These are phyloP conservation scores for Spinibarbus caldwelli DNA, from an alignment of 2,797 vertebrate species.

Conservation along the genomic window DNA sequence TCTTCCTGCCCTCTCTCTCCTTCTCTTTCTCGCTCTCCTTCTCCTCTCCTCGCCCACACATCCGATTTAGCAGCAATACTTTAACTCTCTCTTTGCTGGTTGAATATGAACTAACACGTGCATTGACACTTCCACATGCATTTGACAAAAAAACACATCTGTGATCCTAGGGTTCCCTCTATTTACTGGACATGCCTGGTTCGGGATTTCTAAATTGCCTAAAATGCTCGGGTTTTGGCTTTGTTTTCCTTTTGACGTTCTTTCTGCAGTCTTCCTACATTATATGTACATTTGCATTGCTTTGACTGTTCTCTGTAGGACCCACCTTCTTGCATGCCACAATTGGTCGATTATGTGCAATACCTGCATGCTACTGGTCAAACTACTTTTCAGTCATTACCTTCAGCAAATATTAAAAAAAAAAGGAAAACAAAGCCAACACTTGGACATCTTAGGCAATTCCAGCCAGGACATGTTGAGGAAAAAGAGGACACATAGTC, in stretches of 20 bases:
- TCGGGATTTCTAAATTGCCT: not conserved
- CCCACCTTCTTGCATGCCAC: not conserved
- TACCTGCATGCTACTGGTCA: not conserved
- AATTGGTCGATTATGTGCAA: not conserved
- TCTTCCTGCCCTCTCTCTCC: slow-evolving; percentile 65
- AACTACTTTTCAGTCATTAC: not conserved
- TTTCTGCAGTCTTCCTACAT: not conserved
- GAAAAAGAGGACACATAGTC: not conserved
- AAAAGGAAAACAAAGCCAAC: not conserved
- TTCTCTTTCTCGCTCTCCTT: slow-evolving; percentile 57
- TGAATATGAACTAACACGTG: too few species aligned
- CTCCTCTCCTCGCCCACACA: slow-evolving; percentile 77
- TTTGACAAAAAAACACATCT: not conserved
- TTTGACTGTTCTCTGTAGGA: not conserved
- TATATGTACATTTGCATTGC: not conserved
- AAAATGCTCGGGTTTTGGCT: not conserved
- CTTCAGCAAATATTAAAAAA: not conserved
- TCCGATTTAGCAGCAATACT: slow-evolving; percentile 70
- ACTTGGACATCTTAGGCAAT: not conserved
- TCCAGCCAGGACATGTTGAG: not conserved
- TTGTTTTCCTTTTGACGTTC: not conserved
- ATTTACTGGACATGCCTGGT: not conserved
- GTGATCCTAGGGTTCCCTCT: not conserved
- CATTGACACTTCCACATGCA: too few species aligned
- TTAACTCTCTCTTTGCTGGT: slow-evolving; percentile 70